phyloP scores from a whole-genome alignment of 1,140 invertebrate species.

The Meloidogyne exigua region DNA sequence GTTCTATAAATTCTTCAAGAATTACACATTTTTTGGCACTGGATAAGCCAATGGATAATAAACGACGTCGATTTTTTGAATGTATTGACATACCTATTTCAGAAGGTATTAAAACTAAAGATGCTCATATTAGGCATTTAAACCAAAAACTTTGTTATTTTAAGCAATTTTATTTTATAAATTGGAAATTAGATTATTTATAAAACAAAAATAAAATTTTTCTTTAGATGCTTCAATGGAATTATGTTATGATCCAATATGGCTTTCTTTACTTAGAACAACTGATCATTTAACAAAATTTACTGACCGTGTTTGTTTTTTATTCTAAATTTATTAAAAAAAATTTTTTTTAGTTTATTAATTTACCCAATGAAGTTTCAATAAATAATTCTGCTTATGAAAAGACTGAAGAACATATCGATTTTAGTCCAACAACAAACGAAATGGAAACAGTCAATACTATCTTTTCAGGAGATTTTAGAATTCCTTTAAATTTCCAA shows the following conservation, averaged over 20 bases:
- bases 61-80: slow-evolving; percentile 74
- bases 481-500: slow-evolving; percentile 77
- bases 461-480: slow-evolving; percentile 70
- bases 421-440: slow-evolving; percentile 75
- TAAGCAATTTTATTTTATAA: no score
- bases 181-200: no score
- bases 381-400: slow-evolving; percentile 66
- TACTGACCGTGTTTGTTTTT: slow-evolving; percentile 28
- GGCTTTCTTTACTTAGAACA: slow-evolving; percentile 44
- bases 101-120: slow-evolving; percentile 15
- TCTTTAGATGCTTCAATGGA: slow-evolving; percentile 31
- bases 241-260: slow-evolving; percentile 45
- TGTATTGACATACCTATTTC: slow-evolving; percentile 30
- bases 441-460: slow-evolving; percentile 73
- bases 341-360: background rate
- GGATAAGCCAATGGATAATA: slow-evolving; percentile 72
- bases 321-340: background rate
- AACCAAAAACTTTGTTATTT: no score
- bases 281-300: slow-evolving; percentile 50
- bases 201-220: background rate
- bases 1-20: background rate
- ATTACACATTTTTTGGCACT: slow-evolving; percentile 78
- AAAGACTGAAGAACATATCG: slow-evolving; percentile 40
- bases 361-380: background rate
- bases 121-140: no score